These are phyloP conservation scores for Hermatobates lingyangjiaoensis DNA, from an alignment of 1,140 invertebrate species.

Conservation along the genomic window DNA sequence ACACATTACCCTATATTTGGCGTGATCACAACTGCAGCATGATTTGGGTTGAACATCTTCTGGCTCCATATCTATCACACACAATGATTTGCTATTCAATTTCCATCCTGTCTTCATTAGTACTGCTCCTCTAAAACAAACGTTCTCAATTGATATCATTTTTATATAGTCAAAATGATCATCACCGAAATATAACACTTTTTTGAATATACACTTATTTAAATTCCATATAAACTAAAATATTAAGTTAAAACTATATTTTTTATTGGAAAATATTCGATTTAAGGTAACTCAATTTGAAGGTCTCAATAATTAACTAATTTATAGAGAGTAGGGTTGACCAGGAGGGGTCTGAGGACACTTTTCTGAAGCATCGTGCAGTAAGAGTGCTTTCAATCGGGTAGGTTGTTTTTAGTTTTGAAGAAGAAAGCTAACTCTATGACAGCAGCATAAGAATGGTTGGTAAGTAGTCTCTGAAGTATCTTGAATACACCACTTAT, in stretches of 20 bases:
- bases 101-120: slow-evolving; percentile 30
- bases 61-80: not conserved
- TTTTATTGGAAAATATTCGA: too few relatives aligned
- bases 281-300: too few relatives aligned
- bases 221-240: not conserved
- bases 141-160: not conserved
- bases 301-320: too few relatives aligned
- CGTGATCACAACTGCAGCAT: slow-evolving; percentile 83
- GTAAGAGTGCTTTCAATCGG: too few relatives aligned
- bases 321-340: too few relatives aligned
- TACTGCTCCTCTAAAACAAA: slow-evolving; percentile 6
- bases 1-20: slow-evolving; percentile 55
- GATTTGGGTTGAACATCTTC: slow-evolving; percentile 14
- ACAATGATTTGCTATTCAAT: slow-evolving; percentile 28
- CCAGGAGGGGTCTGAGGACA: too few relatives aligned
- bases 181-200: not conserved
- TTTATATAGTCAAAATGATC: not conserved
- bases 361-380: too few relatives aligned
- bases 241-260: not conserved
- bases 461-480: too few relatives aligned
- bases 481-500: too few relatives aligned
- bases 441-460: too few relatives aligned
- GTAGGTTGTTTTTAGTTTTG: too few relatives aligned
- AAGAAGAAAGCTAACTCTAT: too few relatives aligned
- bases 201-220: not conserved